Evolutionary conservation across 2,797 vertebrate genomes (phyloP).

Genomic region (Thalassophryne amazonica): DNA sequence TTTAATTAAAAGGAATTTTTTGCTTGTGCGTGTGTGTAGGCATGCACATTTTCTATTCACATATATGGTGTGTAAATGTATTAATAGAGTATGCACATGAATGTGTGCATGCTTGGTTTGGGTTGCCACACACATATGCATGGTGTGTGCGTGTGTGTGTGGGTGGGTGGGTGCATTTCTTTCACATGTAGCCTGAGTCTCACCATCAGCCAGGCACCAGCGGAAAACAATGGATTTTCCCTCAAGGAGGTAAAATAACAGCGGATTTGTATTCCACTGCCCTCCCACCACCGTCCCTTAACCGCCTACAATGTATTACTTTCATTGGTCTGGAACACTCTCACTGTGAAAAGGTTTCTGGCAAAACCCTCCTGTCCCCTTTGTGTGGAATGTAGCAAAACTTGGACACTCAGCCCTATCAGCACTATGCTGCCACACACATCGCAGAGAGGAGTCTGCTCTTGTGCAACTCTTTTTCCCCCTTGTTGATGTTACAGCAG

Average conservation of each 20-base stretch:
- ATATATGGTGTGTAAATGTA: not conserved
- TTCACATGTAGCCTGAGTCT: slow-evolving; percentile 12
- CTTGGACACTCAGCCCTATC: slow-evolving; percentile 41
- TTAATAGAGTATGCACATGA: not conserved
- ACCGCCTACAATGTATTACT: slow-evolving; percentile 50
- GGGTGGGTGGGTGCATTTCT: not conserved
- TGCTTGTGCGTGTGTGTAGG: slow-evolving; percentile 8
- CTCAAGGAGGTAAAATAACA: slow-evolving; percentile 55
- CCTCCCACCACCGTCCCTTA: not conserved
- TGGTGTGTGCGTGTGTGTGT: slow-evolving; percentile 1
- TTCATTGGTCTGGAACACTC: slow-evolving; percentile 55
- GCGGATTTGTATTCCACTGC: slow-evolving; percentile 40
- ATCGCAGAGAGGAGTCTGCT: slow-evolving; percentile 24
- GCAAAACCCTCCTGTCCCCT: slow-evolving; percentile 23
- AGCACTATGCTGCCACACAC: slow-evolving; percentile 59
- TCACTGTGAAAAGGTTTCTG: slow-evolving; percentile 35
- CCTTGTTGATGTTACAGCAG: slow-evolving; percentile 40
- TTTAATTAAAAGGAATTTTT: too few species aligned
- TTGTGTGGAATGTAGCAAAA: slow-evolving; percentile 28
- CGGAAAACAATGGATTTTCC: slow-evolving; percentile 65
- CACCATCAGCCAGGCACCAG: slow-evolving; percentile 34
- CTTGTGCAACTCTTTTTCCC: slow-evolving; percentile 7
- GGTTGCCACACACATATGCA: too few species aligned
- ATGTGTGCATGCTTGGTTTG: not conserved
- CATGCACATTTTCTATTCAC: slow-evolving; percentile 1